Evolutionary conservation across 2,113 vertebrate species (phyloP).

Genomic region (Butorides virescens): DNA sequence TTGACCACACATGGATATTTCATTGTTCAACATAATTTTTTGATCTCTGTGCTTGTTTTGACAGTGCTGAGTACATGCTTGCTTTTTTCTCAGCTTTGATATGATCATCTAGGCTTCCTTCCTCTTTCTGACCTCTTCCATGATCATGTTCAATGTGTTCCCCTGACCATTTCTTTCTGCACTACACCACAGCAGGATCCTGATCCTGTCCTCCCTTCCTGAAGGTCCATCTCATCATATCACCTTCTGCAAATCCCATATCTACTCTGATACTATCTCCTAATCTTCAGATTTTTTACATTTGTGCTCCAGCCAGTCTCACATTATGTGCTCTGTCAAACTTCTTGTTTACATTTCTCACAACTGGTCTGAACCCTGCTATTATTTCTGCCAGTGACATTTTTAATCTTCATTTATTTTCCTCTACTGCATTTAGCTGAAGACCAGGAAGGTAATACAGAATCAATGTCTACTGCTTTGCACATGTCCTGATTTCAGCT

Average conservation of each 20-base stretch:
- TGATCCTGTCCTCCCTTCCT: background rate
- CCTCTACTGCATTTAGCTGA: background rate
- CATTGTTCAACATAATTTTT: background rate
- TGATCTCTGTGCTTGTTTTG: background rate
- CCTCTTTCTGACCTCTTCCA: background rate
- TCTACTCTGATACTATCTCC: background rate
- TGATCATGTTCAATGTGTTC: background rate
- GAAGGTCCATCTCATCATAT: background rate
- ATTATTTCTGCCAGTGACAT: background rate
- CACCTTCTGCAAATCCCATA: background rate
- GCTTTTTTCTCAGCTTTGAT: background rate
- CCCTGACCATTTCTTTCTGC: background rate
- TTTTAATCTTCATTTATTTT: background rate
- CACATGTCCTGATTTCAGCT: too few species aligned
- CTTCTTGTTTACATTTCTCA: background rate
- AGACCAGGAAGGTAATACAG: background rate
- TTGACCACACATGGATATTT: background rate
- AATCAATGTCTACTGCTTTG: background rate
- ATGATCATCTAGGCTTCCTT: background rate
- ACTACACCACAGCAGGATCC: background rate
- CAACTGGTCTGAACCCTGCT: background rate
- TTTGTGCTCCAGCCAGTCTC: background rate
- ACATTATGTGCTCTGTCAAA: background rate
- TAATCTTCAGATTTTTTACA: background rate
- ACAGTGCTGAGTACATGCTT: background rate